A percentile compares a stretch with the other conserved stretches of the same genome.
Evolutionary conservation across 2,113 vertebrate species (phyloP).

Genomic region (Myotis brandtii): DNA sequence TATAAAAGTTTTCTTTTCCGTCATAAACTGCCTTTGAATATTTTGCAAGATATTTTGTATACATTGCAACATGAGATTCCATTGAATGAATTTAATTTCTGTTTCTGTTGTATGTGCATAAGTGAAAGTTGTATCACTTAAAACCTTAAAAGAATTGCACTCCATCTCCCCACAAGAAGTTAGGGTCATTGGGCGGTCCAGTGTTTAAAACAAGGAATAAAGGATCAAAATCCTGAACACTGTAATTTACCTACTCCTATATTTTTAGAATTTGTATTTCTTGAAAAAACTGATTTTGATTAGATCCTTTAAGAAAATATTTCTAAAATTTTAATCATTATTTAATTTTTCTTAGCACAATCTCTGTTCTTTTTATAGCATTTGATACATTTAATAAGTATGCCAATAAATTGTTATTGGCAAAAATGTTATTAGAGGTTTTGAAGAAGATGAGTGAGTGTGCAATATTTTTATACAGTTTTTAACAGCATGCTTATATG

Average conservation of each 20-base stretch:
- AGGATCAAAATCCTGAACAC: background rate
- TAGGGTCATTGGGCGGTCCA: slow-evolving; percentile 67
- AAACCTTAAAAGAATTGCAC: background rate
- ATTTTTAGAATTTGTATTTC: background rate
- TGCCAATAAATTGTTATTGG: background rate
- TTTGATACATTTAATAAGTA: background rate
- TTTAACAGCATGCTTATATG: background rate
- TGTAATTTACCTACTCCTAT: background rate
- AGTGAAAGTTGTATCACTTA: background rate
- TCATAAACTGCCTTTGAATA: slow-evolving; percentile 41
- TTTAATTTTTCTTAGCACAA: background rate
- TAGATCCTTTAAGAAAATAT: background rate
- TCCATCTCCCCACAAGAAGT: background rate
- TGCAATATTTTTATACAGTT: background rate
- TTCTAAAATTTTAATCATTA: slow-evolving; percentile 11
- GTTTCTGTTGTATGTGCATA: background rate
- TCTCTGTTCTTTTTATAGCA: background rate
- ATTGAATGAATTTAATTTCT: slow-evolving; percentile 28
- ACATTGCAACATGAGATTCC: background rate
- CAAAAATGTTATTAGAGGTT: background rate
- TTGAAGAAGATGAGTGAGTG: background rate
- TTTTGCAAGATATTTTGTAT: background rate
- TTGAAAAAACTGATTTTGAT: slow-evolving; percentile 47
- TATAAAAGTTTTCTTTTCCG: background rate
- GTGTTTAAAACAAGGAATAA: slow-evolving; percentile 68